phyloP scores from a whole-genome alignment of 2,113 vertebrate genomes.

The Passerina amoena region DNA sequence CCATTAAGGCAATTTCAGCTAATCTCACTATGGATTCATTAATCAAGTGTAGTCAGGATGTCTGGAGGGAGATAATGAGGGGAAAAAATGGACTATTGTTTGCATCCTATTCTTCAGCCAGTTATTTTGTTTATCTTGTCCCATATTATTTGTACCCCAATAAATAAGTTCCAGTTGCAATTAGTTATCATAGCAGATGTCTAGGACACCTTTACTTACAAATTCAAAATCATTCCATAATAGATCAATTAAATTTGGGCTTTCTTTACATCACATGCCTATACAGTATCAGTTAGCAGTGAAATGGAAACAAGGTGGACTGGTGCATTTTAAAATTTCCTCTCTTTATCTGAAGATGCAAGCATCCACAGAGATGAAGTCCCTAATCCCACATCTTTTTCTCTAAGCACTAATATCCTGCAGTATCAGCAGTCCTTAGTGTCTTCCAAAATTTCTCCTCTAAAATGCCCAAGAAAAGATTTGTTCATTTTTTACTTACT shows the following conservation, averaged over 20 bases:
- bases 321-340: neutral
- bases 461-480: constrained; percentile 44
- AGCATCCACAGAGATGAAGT: neutral
- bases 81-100: neutral
- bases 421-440: constrained; percentile 27
- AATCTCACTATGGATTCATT: constrained; percentile 58
- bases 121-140: constrained; percentile 16
- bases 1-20: constrained; percentile 62
- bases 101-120: constrained; percentile 15
- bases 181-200: neutral
- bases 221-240: neutral
- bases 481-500: constrained; percentile 40
- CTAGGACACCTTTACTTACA: neutral
- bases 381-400: neutral
- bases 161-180: neutral
- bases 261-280: neutral
- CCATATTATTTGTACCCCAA: neutral
- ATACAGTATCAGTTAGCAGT: neutral
- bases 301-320: neutral
- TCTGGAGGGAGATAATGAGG: constrained; percentile 54
- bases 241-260: neutral
- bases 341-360: neutral
- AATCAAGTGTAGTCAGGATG: constrained; percentile 58
- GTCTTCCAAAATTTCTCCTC: constrained; percentile 32
- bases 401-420: neutral